Percentiles rank a stretch among this genome's conserved stretches.
These are phyloP conservation scores for Pseudolaguvia tuberculata DNA, from an alignment of 2,113 vertebrate species.

Conservation along the genomic window DNA sequence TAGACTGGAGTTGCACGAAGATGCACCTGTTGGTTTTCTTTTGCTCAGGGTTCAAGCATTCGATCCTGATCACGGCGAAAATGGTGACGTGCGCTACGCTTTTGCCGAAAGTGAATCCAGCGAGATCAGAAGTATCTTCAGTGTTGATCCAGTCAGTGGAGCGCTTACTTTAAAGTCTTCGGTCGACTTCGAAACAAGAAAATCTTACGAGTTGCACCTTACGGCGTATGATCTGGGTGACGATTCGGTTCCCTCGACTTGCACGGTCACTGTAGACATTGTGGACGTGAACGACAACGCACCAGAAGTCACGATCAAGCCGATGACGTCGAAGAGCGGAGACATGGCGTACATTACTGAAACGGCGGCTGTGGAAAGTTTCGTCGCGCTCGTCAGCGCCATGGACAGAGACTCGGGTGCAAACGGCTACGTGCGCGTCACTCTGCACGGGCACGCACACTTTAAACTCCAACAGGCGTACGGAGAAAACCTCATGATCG, in stretches of 20 bases:
- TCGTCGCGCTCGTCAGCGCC: slow-evolving; percentile 52
- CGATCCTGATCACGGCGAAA: slow-evolving; percentile 67
- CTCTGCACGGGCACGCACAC: slow-evolving; percentile 74
- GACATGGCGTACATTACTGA: slow-evolving; percentile 63
- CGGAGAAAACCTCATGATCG: slow-evolving; percentile 34
- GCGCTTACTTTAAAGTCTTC: slow-evolving; percentile 60
- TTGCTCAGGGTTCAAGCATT: slow-evolving; percentile 67
- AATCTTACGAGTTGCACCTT: slow-evolving; percentile 64
- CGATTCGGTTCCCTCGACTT: slow-evolving; percentile 59
- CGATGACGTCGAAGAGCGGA: slow-evolving; percentile 66
- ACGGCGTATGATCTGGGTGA: slow-evolving; percentile 62
- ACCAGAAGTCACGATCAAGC: slow-evolving; percentile 69
- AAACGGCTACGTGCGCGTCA: slow-evolving; percentile 73
- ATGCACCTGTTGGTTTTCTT: slow-evolving; percentile 64
- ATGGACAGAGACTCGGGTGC: slow-evolving; percentile 41
- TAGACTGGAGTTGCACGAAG: slow-evolving; percentile 67
- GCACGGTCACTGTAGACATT: slow-evolving; percentile 62
- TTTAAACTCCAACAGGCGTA: slow-evolving; percentile 61
- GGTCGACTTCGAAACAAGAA: slow-evolving; percentile 65
- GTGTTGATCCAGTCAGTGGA: slow-evolving; percentile 62
- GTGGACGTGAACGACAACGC: slow-evolving; percentile 74
- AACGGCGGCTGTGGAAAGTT: slow-evolving; percentile 68
- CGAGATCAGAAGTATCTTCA: slow-evolving; percentile 59
- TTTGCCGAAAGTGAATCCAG: slow-evolving; percentile 51
- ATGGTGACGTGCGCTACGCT: slow-evolving; percentile 67